Evolutionary conservation across 2,113 vertebrate genomes (phyloP).

Genomic region (Rhinopomastus cyanomelas): DNA sequence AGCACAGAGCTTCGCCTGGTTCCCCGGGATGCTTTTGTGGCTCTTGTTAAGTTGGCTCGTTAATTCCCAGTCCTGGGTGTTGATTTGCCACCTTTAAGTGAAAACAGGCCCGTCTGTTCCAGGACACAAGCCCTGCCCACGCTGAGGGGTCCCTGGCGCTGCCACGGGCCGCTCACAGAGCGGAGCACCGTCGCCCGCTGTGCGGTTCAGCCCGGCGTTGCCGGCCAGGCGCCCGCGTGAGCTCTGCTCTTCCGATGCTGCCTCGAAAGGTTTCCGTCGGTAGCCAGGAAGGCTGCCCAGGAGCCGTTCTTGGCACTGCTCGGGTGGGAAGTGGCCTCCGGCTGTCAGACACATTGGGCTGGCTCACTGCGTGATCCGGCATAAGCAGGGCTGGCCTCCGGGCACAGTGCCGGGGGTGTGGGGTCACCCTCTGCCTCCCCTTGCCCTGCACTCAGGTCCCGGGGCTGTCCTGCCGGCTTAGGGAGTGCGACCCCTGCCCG

Average conservation of each 20-base stretch:
- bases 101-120: background rate
- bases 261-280: too few relatives aligned
- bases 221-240: too few relatives aligned
- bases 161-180: too few relatives aligned
- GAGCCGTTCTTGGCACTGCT: background rate
- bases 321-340: background rate
- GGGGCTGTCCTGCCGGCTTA: background rate
- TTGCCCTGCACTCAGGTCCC: background rate
- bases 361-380: background rate
- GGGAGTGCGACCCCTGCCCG: conserved; percentile 28
- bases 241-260: too few relatives aligned
- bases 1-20: background rate
- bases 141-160: background rate
- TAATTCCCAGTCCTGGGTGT: background rate
- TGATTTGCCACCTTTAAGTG: background rate
- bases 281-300: too few relatives aligned
- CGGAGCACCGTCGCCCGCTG: too few relatives aligned
- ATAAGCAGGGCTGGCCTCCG: background rate
- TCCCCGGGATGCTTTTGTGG: background rate
- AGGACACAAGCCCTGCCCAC: background rate
- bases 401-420: background rate
- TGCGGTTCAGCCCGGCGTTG: too few relatives aligned
- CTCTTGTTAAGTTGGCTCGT: background rate
- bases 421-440: background rate
- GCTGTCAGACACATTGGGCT: accelerated